Evolutionary conservation across 2,888 invertebrate species (phyloP).

Genomic region (Leucophora obtusa): DNA sequence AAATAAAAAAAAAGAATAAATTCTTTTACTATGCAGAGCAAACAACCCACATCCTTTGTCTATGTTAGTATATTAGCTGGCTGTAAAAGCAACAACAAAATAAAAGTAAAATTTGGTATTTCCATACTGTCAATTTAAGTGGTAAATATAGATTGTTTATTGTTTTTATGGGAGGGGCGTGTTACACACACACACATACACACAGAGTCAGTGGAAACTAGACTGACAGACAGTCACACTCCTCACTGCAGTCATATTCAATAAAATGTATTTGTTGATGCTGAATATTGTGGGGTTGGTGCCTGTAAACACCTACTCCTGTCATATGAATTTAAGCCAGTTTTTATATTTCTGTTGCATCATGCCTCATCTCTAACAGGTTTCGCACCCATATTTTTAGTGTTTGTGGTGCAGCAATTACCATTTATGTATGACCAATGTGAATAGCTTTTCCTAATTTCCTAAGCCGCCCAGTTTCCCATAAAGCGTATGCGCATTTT

Average conservation of each 20-base stretch:
- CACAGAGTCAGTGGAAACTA: not conserved
- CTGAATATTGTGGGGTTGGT: constrained; percentile 50
- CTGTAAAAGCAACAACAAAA: not conserved
- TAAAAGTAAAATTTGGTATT: constrained; percentile 43
- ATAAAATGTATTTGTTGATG: constrained; percentile 56
- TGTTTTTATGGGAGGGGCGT: constrained; percentile 62
- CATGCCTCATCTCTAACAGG: constrained; percentile 63
- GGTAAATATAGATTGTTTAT: constrained; percentile 62
- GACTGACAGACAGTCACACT: not conserved
- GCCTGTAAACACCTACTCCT: constrained; percentile 60
- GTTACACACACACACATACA: constrained; percentile 30
- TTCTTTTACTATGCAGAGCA: not conserved
- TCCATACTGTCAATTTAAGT: constrained; percentile 64
- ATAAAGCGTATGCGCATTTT: constrained; percentile 51
- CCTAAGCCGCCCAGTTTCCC: constrained; percentile 60
- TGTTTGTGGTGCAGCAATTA: not conserved
- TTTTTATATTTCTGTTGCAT: constrained; percentile 53
- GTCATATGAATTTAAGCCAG: constrained; percentile 52
- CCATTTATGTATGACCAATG: constrained; percentile 55
- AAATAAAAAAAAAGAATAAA: not conserved
- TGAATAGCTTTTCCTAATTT: constrained; percentile 60
- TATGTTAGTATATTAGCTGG: not conserved
- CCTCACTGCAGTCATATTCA: constrained; percentile 30
- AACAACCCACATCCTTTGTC: constrained; percentile 44
- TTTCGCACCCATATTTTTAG: constrained; percentile 60